Evolutionary conservation across 1,140 invertebrate genomes (phyloP).

Genomic region (Zaprionus nigranus): DNA sequence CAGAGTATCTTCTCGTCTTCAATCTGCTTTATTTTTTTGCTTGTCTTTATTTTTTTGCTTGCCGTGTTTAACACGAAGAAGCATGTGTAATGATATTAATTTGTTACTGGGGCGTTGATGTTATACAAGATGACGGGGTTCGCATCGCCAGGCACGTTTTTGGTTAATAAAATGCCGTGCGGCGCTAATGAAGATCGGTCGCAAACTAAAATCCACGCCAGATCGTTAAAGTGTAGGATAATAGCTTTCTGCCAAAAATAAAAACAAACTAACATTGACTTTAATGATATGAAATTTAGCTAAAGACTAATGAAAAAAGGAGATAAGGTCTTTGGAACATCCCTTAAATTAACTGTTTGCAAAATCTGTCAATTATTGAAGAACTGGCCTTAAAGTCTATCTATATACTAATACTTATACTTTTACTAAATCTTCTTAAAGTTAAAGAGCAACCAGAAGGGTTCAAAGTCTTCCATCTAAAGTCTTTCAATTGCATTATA

Average conservation of each 20-base stretch:
- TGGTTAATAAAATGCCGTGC: constrained; percentile 8
- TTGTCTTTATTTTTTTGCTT: neutral
- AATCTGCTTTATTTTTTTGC: no score
- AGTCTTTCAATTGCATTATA: neutral
- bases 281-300: constrained; percentile 7
- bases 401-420: no score
- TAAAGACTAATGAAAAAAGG: neutral
- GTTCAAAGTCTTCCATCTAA: neutral
- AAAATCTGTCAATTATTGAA: neutral
- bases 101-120: constrained; percentile 49
- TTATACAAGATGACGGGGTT: constrained; percentile 27
- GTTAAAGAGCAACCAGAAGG: neutral
- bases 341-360: neutral
- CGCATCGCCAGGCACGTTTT: constrained; percentile 27
- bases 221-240: neutral
- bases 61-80: constrained; percentile 25
- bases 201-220: constrained; percentile 18
- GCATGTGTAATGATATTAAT: constrained; percentile 63
- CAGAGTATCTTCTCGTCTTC: constrained; percentile 1
- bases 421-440: neutral
- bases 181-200: constrained; percentile 60
- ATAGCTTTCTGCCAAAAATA: neutral
- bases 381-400: no score
- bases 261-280: neutral
- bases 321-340: neutral